Evolutionary conservation across 2,113 vertebrate species (phyloP).

Genomic region (Miniopterus natalensis): DNA sequence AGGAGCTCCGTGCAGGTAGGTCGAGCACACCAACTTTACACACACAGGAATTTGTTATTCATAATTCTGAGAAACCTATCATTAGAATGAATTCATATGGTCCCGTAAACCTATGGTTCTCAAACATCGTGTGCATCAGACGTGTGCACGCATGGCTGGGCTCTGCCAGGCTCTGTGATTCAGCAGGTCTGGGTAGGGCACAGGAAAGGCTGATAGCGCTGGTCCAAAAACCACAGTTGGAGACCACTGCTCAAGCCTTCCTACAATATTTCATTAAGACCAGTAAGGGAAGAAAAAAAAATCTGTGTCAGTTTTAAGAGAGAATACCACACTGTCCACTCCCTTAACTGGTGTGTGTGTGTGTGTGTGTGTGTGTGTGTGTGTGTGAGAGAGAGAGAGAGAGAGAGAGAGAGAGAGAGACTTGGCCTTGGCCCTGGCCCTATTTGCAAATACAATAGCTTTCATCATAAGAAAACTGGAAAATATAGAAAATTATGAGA

Average conservation of each 20-base stretch:
- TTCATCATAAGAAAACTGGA: conserved; percentile 12
- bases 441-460: neutral
- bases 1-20: conserved; percentile 93
- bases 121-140: neutral
- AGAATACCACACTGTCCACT: neutral
- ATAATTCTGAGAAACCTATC: neutral
- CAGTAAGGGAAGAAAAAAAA: neutral
- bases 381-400: neutral
- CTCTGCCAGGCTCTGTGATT: too few relatives aligned
- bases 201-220: neutral
- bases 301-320: neutral
- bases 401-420: neutral
- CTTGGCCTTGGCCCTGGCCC: neutral
- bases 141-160: fast-evolving
- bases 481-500: neutral
- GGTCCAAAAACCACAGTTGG: neutral
- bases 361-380: neutral
- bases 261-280: neutral
- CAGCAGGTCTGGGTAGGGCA: neutral
- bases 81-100: neutral
- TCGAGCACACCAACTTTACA: neutral
- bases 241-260: too few relatives aligned
- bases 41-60: neutral
- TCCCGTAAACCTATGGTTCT: neutral
- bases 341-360: neutral